Evolutionary conservation across 2,797 vertebrate genomes (phyloP).

Genomic region (Urophycis tenuis): DNA sequence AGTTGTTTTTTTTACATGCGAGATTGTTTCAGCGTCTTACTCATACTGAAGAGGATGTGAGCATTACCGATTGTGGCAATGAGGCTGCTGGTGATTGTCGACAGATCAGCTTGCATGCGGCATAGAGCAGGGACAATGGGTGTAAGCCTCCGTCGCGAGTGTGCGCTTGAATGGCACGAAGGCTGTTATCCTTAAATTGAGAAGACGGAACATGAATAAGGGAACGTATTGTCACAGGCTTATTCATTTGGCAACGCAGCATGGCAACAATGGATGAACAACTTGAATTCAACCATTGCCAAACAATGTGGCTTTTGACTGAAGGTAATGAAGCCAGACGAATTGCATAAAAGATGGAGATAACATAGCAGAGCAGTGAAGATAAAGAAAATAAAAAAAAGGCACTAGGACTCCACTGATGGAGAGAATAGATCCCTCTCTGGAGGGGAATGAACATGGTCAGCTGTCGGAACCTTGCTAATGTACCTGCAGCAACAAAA

Average conservation of each 20-base stretch:
- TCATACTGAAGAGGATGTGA: background rate
- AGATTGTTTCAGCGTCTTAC: constrained; percentile 26
- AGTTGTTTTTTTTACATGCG: constrained; percentile 12
- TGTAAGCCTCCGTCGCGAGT: constrained; percentile 46
- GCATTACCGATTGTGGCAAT: background rate
- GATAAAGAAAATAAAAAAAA: constrained; percentile 43
- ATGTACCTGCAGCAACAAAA: background rate
- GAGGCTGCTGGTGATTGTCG: constrained; percentile 19
- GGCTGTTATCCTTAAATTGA: constrained; percentile 65
- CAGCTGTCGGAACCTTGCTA: background rate
- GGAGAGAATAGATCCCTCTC: background rate
- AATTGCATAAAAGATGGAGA: constrained; percentile 55
- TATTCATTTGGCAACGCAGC: constrained; percentile 59
- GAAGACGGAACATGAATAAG: constrained; percentile 64
- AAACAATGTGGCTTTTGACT: constrained; percentile 63
- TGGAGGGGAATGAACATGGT: constrained; percentile 1
- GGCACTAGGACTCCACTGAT: constrained; percentile 22
- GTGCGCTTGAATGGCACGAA: constrained; percentile 55
- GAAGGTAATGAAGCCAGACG: constrained; percentile 68
- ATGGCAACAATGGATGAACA: constrained; percentile 59
- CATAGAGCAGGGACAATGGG: constrained; percentile 48
- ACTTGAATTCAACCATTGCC: constrained; percentile 66
- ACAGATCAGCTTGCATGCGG: constrained; percentile 32
- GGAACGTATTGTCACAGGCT: constrained; percentile 54
- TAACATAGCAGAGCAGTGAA: constrained; percentile 55